Conservation (phyloP, 23 tunicate species). For the Ciona savignyi region DNA sequence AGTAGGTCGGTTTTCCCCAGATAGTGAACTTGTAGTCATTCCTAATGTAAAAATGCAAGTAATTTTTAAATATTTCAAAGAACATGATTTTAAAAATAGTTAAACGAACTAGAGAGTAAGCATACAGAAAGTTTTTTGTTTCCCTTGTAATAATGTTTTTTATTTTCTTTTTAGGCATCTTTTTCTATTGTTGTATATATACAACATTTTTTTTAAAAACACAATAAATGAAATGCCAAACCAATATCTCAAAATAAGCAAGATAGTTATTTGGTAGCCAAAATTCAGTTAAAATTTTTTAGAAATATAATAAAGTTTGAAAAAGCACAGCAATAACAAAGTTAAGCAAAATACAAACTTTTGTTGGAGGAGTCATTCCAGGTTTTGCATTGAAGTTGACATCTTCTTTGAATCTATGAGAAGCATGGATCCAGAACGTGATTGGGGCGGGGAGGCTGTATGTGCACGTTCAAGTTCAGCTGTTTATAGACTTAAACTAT, state of each 20-base stretch:
- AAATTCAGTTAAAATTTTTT: not conserved
- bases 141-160: too few species aligned
- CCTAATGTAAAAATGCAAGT: not conserved
- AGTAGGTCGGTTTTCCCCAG: conserved; percentile 26
- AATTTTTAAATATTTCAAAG: too few species aligned
- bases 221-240: too few species aligned
- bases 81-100: too few species aligned
- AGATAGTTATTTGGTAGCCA: too few species aligned
- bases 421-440: conserved; percentile 19
- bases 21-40: not conserved
- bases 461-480: conserved; percentile 82
- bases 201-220: too few species aligned
- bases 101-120: too few species aligned
- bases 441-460: conserved; percentile 25
- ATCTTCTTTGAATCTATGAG: conserved; percentile 48
- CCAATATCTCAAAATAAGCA: too few species aligned
- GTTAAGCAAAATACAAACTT: not conserved
- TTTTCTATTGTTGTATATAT: too few species aligned
- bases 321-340: not conserved
- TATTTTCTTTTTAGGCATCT: too few species aligned
- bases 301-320: not conserved
- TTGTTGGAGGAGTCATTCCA: conserved; percentile 27
- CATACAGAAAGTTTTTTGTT: too few species aligned
- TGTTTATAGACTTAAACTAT: conserved; percentile 1
- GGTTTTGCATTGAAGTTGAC: conserved; percentile 81